Conservation (phyloP, 92 coral and sea anemone genomes). For the Blastomussa wellsi region DNA sequence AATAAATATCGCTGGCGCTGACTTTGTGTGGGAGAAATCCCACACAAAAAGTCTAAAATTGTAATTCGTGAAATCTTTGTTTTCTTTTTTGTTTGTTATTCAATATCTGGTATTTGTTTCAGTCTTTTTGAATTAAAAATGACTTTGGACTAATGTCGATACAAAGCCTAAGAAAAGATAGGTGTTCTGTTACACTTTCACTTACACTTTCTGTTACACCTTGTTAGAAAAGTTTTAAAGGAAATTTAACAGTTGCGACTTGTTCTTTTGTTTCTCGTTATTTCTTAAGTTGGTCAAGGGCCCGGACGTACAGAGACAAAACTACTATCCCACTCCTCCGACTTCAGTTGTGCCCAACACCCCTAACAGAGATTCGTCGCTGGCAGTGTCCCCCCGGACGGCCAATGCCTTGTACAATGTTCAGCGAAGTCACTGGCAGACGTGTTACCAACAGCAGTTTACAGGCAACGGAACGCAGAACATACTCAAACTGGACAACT, state of each 20-base stretch:
- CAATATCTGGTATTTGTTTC: too few species aligned
- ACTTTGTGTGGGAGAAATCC: too few species aligned
- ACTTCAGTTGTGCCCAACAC: slow-evolving; percentile 84
- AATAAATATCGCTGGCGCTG: too few species aligned
- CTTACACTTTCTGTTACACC: too few species aligned
- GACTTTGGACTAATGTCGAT: too few species aligned
- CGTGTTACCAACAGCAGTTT: slow-evolving; percentile 84
- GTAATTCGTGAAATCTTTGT: too few species aligned
- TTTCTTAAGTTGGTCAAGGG: slow-evolving; percentile 79
- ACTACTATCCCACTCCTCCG: slow-evolving; percentile 90
- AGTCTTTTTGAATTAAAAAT: too few species aligned
- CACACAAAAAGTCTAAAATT: too few species aligned
- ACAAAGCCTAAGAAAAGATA: too few species aligned
- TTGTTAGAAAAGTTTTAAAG: too few species aligned
- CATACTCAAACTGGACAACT: slow-evolving; percentile 79
- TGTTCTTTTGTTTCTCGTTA: not conserved
- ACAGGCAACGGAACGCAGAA: slow-evolving; percentile 83
- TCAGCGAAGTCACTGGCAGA: slow-evolving; percentile 70
- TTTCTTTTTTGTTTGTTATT: too few species aligned
- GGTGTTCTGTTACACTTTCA: not conserved
- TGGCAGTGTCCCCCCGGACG: slow-evolving; percentile 83
- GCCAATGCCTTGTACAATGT: slow-evolving; percentile 87
- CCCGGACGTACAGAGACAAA: slow-evolving; percentile 67
- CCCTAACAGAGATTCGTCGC: slow-evolving; percentile 62
- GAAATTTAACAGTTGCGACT: not conserved